Evolutionary conservation across 2,888 invertebrate species (phyloP), one percentile per base, ranked within the genome.

Genomic region (Nebria brevicollis): DNA sequence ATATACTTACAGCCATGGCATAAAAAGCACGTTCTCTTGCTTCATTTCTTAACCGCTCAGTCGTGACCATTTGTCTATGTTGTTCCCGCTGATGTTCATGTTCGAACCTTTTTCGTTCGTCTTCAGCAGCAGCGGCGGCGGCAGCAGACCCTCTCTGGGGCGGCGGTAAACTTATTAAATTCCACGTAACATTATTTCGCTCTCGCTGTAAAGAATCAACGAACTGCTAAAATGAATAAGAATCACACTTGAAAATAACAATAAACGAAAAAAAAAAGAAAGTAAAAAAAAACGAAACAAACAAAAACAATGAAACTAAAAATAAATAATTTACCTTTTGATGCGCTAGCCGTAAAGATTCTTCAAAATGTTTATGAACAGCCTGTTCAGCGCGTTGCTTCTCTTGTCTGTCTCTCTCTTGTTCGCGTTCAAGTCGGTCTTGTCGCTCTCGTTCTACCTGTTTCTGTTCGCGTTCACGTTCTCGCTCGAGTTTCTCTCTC

Each of bases 311-410:
- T 54, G 13, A 54, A 54, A 2, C 2, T 54, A 54, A 54, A 54
- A 72, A 64, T 0, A 70, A 70, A 11, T n/a, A 79, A 72, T 0
- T 72, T 88, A 95, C 95, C 93, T 95, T 94, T 90, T 95, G 94
- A 87, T 94, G 93, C 72, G 94, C 94, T 83, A 94, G 91, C 87
- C 94, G 92, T 83, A 97, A 91, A 84, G 96, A 96, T 90, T 96
- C 96, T 87, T 95, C 95, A 89, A 97, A 97, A 90, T 97, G 97
- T 89, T 96, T 95, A 86, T 96, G 94, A 82, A 97, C 95, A 83
- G 95, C 94, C 86, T 92, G 92, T 85, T 93, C 92, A 82, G 90
- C 89, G 83, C 90, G 88, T 81, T 89, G 89, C 88, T 93, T 92
- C 84, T 93, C 92, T 85, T 91, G 90, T 83, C 93, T 90, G 89